These are phyloP conservation scores for Apostichopus leukothele DNA, from an alignment of 53 echinoderm and acorn worm genomes.

Conservation along the genomic window DNA sequence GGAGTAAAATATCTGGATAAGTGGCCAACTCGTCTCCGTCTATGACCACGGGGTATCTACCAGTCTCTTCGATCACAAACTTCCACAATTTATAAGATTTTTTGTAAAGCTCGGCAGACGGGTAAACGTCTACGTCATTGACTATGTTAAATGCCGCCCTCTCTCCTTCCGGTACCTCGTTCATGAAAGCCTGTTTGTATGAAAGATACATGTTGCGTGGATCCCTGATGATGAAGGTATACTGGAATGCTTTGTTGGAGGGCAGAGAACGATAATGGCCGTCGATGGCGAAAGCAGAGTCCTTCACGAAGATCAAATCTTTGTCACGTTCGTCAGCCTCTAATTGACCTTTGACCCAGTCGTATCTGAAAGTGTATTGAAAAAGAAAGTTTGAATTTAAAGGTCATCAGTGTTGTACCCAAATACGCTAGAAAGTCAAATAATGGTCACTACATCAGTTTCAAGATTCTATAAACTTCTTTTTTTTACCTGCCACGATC, in stretches of 20 bases:
- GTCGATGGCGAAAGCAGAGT: slow-evolving; percentile 49
- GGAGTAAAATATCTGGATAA: slow-evolving; percentile 41
- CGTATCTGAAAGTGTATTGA: slow-evolving; percentile 12
- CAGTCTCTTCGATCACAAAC: slow-evolving; percentile 28
- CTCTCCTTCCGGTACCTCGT: slow-evolving; percentile 15
- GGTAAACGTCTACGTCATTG: slow-evolving; percentile 42
- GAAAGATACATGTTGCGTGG: slow-evolving; percentile 54
- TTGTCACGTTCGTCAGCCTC: slow-evolving; percentile 34
- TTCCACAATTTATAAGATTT: slow-evolving; percentile 42
- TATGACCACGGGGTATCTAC: slow-evolving; percentile 38
- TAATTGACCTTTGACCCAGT: slow-evolving; percentile 47
- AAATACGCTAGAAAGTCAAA: too few species aligned
- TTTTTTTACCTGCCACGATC: too few species aligned
- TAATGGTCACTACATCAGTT: too few species aligned
- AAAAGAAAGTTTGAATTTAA: too few species aligned
- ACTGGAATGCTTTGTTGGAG: slow-evolving; percentile 34
- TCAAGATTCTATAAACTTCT: too few species aligned
- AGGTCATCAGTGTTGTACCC: too few species aligned
- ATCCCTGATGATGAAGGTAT: slow-evolving; percentile 50
- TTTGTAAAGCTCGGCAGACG: slow-evolving; percentile 43
- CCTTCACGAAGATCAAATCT: slow-evolving; percentile 48
- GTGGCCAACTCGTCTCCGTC: slow-evolving; percentile 49
- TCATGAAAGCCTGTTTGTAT: slow-evolving; percentile 37
- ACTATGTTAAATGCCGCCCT: slow-evolving; percentile 23
- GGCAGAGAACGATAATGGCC: slow-evolving; percentile 36